Evolutionary conservation across 2,113 vertebrate species (phyloP).

Genomic region (Pangasianodon hypophthalmus): DNA sequence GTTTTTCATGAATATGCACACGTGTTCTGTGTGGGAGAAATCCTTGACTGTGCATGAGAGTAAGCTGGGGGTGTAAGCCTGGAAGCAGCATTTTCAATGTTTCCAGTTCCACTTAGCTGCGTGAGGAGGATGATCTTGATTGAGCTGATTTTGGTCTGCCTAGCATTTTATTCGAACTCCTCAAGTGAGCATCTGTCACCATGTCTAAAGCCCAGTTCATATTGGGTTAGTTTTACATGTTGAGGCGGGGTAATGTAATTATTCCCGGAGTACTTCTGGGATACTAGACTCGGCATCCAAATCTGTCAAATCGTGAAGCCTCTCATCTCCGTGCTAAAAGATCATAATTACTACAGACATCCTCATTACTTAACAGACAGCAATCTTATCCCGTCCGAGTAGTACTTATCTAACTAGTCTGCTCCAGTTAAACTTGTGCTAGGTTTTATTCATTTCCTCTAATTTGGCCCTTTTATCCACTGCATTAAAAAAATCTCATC

Average conservation of each 20-base stretch:
- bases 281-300: background rate
- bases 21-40: background rate
- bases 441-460: background rate
- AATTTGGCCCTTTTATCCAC: background rate
- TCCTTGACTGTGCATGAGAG: background rate
- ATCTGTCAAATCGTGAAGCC: background rate
- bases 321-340: background rate
- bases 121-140: background rate
- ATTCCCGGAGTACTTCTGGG: background rate
- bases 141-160: background rate
- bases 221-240: background rate
- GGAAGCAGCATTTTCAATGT: background rate
- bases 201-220: background rate
- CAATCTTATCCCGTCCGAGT: background rate
- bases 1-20: constrained; percentile 30
- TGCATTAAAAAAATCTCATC: background rate
- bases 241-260: background rate
- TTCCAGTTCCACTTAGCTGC: background rate
- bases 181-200: background rate
- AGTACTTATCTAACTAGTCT: background rate
- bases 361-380: background rate
- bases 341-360: background rate
- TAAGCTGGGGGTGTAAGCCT: background rate
- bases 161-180: background rate
- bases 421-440: background rate